phyloP scores from a whole-genome alignment of 2,797 vertebrate genomes.

The Typhlichthys eigenmanni region DNA sequence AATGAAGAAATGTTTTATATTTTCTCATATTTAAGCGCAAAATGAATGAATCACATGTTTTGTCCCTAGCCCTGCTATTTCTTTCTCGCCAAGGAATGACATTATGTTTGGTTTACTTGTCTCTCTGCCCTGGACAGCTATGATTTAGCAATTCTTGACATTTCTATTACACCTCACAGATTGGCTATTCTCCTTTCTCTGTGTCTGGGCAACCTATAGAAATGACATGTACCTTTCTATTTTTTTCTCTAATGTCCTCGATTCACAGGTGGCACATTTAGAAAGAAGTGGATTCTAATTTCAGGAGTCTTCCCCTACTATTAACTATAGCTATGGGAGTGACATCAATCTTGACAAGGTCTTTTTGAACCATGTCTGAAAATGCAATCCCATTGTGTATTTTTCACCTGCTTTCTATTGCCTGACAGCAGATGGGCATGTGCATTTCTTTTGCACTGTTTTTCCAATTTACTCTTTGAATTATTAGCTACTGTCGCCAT shows the following conservation, averaged over 20 bases:
- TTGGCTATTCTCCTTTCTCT: slow-evolving; percentile 80
- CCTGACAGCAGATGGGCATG: slow-evolving; percentile 39
- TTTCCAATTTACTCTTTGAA: slow-evolving; percentile 52
- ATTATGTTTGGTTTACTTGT: slow-evolving; percentile 81
- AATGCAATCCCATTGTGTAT: slow-evolving; percentile 68
- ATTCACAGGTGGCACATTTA: slow-evolving; percentile 75
- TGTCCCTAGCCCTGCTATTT: slow-evolving; percentile 41
- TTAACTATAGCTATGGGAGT: slow-evolving; percentile 75
- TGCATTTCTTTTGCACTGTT: slow-evolving; percentile 32
- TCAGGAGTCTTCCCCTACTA: slow-evolving; percentile 75
- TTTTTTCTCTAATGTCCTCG: slow-evolving; percentile 72
- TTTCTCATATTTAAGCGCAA: slow-evolving; percentile 43
- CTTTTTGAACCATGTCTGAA: slow-evolving; percentile 72
- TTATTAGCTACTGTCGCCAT: slow-evolving; percentile 44
- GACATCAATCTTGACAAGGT: slow-evolving; percentile 81
- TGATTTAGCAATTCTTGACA: slow-evolving; percentile 89
- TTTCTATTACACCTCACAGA: slow-evolving; percentile 85
- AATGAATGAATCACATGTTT: slow-evolving; percentile 53
- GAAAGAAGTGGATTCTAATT: slow-evolving; percentile 82
- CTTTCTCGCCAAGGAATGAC: slow-evolving; percentile 67
- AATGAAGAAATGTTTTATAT: slow-evolving; percentile 71
- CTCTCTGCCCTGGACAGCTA: slow-evolving; percentile 79
- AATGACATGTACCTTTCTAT: slow-evolving; percentile 77
- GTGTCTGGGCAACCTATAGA: slow-evolving; percentile 80
- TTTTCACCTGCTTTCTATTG: slow-evolving; percentile 62